These are phyloP conservation scores for Rhyacichthys aspro DNA, from an alignment of 2,797 vertebrate species.

Conservation along the genomic window DNA sequence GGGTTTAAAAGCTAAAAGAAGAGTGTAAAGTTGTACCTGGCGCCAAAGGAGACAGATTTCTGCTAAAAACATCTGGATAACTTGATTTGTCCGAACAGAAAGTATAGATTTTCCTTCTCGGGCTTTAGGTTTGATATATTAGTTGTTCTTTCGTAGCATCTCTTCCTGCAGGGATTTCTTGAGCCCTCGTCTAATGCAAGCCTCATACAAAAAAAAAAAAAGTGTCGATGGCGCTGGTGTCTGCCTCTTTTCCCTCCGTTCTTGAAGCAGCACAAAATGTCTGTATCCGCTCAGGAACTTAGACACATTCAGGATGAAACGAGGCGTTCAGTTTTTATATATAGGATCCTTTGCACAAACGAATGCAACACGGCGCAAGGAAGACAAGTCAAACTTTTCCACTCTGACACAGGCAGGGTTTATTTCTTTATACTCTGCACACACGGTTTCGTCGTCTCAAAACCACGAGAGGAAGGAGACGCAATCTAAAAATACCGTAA, in stretches of 20 bases:
- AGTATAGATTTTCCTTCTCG: conserved; percentile 36
- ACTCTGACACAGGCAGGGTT: not conserved
- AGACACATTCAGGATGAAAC: not conserved
- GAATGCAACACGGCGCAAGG: conserved; percentile 1
- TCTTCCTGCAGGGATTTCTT: conserved; percentile 19
- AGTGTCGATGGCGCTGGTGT: not conserved
- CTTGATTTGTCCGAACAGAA: conserved; percentile 14
- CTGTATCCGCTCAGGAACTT: not conserved
- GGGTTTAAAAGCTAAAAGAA: not conserved
- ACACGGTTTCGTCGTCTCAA: too few relatives aligned
- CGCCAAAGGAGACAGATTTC: conserved; percentile 15
- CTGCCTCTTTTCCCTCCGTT: not conserved
- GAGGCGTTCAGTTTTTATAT: conserved; percentile 21
- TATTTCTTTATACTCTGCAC: too few relatives aligned
- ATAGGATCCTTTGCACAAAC: conserved; percentile 17
- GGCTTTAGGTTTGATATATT: conserved; percentile 22
- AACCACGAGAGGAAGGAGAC: too few relatives aligned
- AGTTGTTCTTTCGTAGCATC: conserved; percentile 20
- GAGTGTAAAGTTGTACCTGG: not conserved
- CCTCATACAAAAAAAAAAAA: conserved; percentile 10
- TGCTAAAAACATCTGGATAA: conserved; percentile 8
- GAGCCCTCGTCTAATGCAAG: conserved; percentile 18
- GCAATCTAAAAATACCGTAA: too few relatives aligned
- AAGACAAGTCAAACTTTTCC: not conserved
- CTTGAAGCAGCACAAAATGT: not conserved